These are phyloP conservation scores for Branchinecta lindahli DNA, from an alignment of 1,140 invertebrate species.

Conservation along the genomic window DNA sequence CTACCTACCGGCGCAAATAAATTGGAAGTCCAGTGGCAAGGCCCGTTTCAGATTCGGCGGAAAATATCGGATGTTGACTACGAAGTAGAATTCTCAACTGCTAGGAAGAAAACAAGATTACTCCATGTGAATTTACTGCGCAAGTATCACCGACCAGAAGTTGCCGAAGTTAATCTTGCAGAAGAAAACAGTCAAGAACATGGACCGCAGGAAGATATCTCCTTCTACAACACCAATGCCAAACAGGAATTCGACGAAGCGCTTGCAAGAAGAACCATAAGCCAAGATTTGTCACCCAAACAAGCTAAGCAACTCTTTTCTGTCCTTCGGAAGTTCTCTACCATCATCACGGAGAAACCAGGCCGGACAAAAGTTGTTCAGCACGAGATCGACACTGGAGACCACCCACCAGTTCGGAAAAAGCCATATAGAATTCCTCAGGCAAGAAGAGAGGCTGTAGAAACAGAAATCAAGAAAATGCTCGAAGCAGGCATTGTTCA, in stretches of 20 bases:
- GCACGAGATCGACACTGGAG: conserved; percentile 13
- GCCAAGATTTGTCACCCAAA: no score
- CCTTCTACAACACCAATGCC: no score
- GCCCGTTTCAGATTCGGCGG: background rate
- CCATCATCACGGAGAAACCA: no score
- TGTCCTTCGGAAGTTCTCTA: no score
- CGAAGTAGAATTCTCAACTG: background rate
- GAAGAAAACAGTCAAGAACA: no score
- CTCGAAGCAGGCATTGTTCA: background rate
- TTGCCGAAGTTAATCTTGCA: no score
- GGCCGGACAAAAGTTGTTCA: no score
- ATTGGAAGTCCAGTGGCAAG: conserved; percentile 4
- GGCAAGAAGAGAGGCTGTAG: background rate
- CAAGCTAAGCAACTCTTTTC: no score
- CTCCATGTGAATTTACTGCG: background rate
- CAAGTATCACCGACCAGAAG: no score
- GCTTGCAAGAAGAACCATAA: no score
- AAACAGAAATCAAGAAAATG: background rate
- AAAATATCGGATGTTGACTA: background rate
- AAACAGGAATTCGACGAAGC: no score
- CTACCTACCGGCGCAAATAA: background rate
- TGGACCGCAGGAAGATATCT: no score
- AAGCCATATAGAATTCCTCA: conserved; percentile 12
- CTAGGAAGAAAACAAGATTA: background rate
- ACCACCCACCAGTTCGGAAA: background rate